Conservation (phyloP, 2,888 invertebrate species). For the Xylota sylvarum region DNA sequence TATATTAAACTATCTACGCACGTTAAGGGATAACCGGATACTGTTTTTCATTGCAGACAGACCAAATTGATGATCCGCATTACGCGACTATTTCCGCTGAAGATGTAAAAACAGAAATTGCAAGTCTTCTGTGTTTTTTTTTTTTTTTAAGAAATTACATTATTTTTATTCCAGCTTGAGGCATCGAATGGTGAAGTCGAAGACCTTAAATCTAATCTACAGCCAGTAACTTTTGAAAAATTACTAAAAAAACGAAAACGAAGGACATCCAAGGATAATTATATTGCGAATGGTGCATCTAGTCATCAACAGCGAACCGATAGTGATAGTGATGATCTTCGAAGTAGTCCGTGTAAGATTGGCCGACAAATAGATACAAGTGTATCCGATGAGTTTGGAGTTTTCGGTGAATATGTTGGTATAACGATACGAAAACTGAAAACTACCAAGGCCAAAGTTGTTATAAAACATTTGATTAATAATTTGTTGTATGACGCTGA, state of each 20-base stretch:
- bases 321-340: slow-evolving; percentile 59
- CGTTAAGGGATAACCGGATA: not conserved
- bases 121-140: slow-evolving; percentile 80
- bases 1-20: not conserved
- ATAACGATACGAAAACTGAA: slow-evolving; percentile 83
- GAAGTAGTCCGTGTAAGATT: slow-evolving; percentile 27
- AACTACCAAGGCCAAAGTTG: slow-evolving; percentile 83
- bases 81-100: slow-evolving; percentile 82
- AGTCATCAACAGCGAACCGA: slow-evolving; percentile 38
- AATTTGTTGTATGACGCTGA: slow-evolving; percentile 83
- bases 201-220: slow-evolving; percentile 17
- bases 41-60: slow-evolving; percentile 49
- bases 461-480: slow-evolving; percentile 83
- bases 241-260: slow-evolving; percentile 33
- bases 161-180: slow-evolving; percentile 50
- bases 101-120: slow-evolving; percentile 84
- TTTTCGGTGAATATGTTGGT: slow-evolving; percentile 84
- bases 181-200: slow-evolving; percentile 54
- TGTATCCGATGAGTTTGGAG: slow-evolving; percentile 81
- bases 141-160: not conserved
- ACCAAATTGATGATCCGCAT: slow-evolving; percentile 50
- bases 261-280: slow-evolving; percentile 30
- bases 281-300: not conserved
- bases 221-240: slow-evolving; percentile 16
- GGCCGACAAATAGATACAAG: slow-evolving; percentile 32